Evolutionary conservation across 2,888 invertebrate species (phyloP).

Genomic region (Chironomus riparius): DNA sequence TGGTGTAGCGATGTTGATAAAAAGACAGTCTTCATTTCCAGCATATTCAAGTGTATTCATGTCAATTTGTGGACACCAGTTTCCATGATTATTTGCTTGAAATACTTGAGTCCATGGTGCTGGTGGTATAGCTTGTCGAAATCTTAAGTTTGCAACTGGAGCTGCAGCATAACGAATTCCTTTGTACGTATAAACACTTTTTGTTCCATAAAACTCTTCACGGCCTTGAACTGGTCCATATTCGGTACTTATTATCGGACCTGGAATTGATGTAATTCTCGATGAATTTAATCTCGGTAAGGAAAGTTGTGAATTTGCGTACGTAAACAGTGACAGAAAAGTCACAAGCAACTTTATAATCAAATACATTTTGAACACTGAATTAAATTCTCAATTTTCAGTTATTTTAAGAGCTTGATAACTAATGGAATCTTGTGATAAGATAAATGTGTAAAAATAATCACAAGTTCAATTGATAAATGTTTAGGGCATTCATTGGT

Average conservation of each 20-base stretch:
- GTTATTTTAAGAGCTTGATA: neutral
- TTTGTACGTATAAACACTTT: neutral
- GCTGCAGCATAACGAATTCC: slow-evolving; percentile 13
- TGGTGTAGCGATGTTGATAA: slow-evolving; percentile 18
- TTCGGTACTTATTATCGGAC: slow-evolving; percentile 15
- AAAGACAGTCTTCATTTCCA: slow-evolving; percentile 22
- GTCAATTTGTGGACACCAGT: slow-evolving; percentile 12
- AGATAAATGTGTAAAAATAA: too few relatives aligned
- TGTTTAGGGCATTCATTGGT: too few relatives aligned
- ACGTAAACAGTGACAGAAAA: neutral
- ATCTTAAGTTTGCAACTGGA: slow-evolving; percentile 20
- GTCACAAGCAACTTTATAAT: neutral
- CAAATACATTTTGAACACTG: neutral
- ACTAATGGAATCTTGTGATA: too few relatives aligned
- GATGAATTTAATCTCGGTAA: neutral
- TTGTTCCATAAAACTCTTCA: slow-evolving; percentile 3
- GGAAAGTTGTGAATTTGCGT: too few relatives aligned
- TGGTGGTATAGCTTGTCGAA: slow-evolving; percentile 4
- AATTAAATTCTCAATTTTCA: neutral
- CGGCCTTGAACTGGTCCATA: slow-evolving; percentile 21
- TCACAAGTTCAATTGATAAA: too few relatives aligned
- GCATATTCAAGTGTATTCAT: neutral
- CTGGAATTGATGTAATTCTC: neutral
- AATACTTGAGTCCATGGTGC: neutral
- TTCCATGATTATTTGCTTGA: slow-evolving; percentile 7